Percentiles rank a stretch among this genome's conserved stretches.
Evolutionary conservation across 2,797 vertebrate genomes (phyloP).

Genomic region (Gallinago stenura): DNA sequence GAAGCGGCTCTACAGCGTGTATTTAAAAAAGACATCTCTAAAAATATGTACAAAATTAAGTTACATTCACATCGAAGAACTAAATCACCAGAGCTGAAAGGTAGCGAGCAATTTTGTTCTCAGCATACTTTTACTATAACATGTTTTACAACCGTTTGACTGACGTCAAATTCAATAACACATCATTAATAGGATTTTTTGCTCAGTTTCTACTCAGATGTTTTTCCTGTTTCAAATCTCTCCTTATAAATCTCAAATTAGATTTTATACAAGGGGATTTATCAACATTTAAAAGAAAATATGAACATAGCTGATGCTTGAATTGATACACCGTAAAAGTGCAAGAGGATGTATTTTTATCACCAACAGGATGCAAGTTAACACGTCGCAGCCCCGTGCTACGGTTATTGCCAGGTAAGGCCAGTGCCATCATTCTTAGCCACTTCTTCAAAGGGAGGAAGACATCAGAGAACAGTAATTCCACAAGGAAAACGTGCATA

Average conservation of each 20-base stretch:
- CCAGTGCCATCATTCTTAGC: background rate
- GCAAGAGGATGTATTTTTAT: background rate
- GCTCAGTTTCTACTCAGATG: conserved; percentile 14
- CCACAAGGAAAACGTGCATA: rapidly evolving
- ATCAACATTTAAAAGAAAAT: background rate
- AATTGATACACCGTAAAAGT: background rate
- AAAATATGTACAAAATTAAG: background rate
- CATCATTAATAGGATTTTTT: conserved; percentile 13
- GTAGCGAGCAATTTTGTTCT: background rate
- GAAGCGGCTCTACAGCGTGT: background rate
- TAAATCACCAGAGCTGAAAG: background rate
- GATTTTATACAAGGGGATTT: conserved; percentile 44
- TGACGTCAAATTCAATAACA: conserved; percentile 32
- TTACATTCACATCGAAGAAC: background rate
- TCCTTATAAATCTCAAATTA: conserved; percentile 42
- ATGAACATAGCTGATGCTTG: background rate
- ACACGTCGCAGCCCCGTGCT: background rate
- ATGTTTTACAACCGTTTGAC: background rate
- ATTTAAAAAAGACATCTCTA: background rate
- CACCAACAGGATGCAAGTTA: background rate
- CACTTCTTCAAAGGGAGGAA: background rate
- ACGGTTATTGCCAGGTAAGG: background rate
- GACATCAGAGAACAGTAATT: background rate
- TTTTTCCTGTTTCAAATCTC: conserved; percentile 31
- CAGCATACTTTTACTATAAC: rapidly evolving